Conservation (phyloP, 2,888 invertebrate species). For the Halocaridina rubra region DNA sequence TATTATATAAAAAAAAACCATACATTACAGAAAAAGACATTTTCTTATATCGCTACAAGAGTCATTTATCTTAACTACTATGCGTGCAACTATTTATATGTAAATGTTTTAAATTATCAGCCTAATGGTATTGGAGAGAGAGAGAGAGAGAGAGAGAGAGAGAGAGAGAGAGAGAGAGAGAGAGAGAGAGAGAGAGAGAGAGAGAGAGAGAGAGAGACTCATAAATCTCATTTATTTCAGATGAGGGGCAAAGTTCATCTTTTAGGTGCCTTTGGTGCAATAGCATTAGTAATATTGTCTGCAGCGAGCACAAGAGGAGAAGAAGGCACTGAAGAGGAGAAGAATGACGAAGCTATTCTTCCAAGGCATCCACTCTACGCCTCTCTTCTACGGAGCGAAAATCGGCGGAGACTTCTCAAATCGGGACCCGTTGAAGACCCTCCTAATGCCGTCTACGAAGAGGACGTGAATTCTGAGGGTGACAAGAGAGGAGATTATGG, state of each 20-base stretch:
- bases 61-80: no score
- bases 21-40: no score
- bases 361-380: conserved; percentile 5
- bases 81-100: no score
- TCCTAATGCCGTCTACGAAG: not conserved
- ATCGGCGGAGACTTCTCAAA: not conserved
- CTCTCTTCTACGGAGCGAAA: not conserved
- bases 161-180: not conserved
- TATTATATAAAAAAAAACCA: no score
- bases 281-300: not conserved
- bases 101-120: no score
- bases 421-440: not conserved
- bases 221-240: not conserved
- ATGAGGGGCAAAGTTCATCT: not conserved
- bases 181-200: not conserved
- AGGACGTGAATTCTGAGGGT: not conserved
- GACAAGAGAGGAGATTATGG: not conserved
- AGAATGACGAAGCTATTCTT: not conserved
- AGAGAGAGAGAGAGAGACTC: not conserved
- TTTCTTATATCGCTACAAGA: no score
- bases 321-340: not conserved
- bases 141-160: not conserved
- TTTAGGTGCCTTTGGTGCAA: not conserved
- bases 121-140: not conserved
- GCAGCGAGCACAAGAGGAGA: not conserved